Percentiles rank a stretch among this genome's conserved stretches.
Evolutionary conservation across 2,113 vertebrate genomes (phyloP).

Genomic region (Antechinus stuartii): DNA sequence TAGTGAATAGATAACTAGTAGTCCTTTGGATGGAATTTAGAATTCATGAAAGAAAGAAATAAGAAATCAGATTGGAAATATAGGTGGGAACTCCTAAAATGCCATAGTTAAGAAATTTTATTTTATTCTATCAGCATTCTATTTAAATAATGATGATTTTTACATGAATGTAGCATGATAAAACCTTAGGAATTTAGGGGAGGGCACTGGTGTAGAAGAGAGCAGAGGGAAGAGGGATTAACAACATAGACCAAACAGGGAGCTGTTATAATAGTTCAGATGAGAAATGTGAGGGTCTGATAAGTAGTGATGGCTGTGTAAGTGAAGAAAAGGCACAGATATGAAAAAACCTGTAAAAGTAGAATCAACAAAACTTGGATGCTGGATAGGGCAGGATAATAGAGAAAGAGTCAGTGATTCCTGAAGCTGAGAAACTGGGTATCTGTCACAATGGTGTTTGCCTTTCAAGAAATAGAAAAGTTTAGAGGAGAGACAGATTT

Average conservation of each 20-base stretch:
- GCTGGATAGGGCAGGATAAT: background rate
- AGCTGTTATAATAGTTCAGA: background rate
- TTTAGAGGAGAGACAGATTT: background rate
- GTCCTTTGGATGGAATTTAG: background rate
- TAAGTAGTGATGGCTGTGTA: background rate
- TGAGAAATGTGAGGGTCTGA: too few species aligned
- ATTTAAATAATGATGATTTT: background rate
- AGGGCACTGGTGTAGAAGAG: background rate
- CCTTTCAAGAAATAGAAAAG: background rate
- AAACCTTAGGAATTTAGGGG: too few species aligned
- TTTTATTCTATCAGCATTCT: background rate
- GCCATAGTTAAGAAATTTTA: background rate
- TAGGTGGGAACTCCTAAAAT: background rate
- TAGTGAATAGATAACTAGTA: too few species aligned
- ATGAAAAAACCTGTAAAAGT: background rate
- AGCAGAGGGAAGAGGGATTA: background rate
- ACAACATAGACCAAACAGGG: background rate
- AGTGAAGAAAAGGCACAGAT: background rate
- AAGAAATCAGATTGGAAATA: background rate
- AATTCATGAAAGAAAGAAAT: background rate
- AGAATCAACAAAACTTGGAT: background rate
- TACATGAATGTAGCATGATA: too few species aligned
- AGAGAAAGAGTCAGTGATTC: background rate
- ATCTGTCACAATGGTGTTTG: background rate
- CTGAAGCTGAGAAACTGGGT: background rate